A percentile compares a stretch with the other conserved stretches of the same genome.
Conservation (phyloP, 2,888 invertebrate genomes). For the Sarcophaga rosellei region DNA sequence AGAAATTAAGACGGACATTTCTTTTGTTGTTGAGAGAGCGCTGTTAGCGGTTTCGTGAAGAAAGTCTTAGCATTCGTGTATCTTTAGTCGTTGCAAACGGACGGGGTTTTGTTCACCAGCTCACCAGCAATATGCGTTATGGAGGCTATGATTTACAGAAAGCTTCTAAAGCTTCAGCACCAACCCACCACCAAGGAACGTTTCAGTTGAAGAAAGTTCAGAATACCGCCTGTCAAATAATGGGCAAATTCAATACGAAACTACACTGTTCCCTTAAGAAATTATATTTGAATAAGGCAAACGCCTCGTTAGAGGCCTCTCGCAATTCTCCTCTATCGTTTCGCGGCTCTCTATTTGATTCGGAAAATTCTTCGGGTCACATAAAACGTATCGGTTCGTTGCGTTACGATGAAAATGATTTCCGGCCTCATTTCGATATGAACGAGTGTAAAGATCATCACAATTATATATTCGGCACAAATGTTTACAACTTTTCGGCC, state of each 20-base stretch:
- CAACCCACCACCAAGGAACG: conserved; percentile 71
- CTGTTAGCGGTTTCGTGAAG: conserved; percentile 21
- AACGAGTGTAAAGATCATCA: conserved; percentile 60
- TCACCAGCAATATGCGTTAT: conserved; percentile 77
- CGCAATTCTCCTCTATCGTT: conserved; percentile 80
- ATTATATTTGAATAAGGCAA: conserved; percentile 62
- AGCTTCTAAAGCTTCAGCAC: conserved; percentile 76
- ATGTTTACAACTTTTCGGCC: conserved; percentile 76
- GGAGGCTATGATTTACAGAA: conserved; percentile 80
- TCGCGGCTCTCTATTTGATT: conserved; percentile 79
- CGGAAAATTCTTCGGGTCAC: conserved; percentile 67
- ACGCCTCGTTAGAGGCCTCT: conserved; percentile 50
- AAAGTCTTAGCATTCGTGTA: conserved; percentile 63
- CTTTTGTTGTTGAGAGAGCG: conserved; percentile 32
- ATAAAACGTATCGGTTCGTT: conserved; percentile 50
- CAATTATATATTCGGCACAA: conserved; percentile 78
- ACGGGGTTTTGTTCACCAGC: conserved; percentile 7
- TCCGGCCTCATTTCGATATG: conserved; percentile 73
- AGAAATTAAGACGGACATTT: conserved; percentile 45
- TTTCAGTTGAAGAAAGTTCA: conserved; percentile 77
- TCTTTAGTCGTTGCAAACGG: conserved; percentile 51
- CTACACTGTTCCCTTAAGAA: conserved; percentile 75
- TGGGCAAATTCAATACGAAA: conserved; percentile 77
- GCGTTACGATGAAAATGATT: conserved; percentile 76
- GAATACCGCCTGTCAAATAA: conserved; percentile 78